Percentiles rank a stretch among this genome's conserved stretches.
These are phyloP conservation scores for Pseudomyrmex concolor DNA, from an alignment of 1,140 invertebrate genomes.

Conservation along the genomic window DNA sequence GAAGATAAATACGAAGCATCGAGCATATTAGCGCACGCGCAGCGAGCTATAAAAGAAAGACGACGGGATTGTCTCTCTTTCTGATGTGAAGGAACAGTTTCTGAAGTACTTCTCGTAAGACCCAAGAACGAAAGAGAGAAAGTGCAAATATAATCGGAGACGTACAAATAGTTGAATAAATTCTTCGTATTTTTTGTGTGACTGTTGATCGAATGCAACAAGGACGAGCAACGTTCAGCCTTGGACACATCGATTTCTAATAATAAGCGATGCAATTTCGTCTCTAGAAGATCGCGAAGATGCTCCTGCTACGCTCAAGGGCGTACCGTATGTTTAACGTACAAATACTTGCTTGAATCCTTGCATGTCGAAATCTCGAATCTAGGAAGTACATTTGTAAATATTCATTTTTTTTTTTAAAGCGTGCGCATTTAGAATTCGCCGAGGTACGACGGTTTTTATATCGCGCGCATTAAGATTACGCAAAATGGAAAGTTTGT, in stretches of 20 bases:
- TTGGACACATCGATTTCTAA: conserved; percentile 33
- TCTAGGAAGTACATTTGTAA: conserved; percentile 7
- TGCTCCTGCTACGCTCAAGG: conserved; percentile 29
- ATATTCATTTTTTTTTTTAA: neutral
- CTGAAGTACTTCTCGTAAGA: conserved; percentile 36
- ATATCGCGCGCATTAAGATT: conserved; percentile 10
- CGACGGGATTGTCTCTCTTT: neutral
- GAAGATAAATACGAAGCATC: conserved; percentile 50
- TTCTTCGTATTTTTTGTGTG: conserved; percentile 6
- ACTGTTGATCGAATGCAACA: neutral
- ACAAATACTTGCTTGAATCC: conserved; percentile 7
- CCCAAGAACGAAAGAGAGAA: conserved; percentile 18
- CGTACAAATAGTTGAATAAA: conserved; percentile 36
- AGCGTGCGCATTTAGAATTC: neutral
- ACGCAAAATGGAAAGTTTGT: neutral
- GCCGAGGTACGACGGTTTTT: neutral
- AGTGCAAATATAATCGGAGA: conserved; percentile 14
- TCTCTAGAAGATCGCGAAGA: conserved; percentile 14
- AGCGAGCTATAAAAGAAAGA: neutral
- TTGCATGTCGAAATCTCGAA: conserved; percentile 24
- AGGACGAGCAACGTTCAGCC: conserved; percentile 26
- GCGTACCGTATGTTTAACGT: conserved; percentile 30
- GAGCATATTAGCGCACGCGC: conserved; percentile 13
- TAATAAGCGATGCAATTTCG: conserved; percentile 7
- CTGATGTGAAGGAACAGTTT: neutral